phyloP scores from a whole-genome alignment of 2,113 vertebrate genomes.

The Ammospiza nelsoni region DNA sequence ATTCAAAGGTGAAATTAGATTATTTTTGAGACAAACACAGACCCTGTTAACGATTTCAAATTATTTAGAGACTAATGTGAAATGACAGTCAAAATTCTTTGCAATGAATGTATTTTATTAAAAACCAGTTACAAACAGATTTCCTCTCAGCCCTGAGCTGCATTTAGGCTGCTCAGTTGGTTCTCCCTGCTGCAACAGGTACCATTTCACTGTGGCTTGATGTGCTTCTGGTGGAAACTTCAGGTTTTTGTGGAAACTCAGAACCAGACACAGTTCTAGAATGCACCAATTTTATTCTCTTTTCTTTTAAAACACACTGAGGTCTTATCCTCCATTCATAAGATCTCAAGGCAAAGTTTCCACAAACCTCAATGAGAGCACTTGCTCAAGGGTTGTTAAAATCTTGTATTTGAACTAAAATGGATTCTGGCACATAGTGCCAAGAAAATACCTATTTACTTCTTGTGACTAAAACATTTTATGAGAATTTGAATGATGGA shows the following conservation, averaged over 20 bases:
- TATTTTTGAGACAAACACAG: neutral
- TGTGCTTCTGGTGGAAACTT: neutral
- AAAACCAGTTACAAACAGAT: neutral
- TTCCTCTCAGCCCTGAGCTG: neutral
- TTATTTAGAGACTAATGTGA: neutral
- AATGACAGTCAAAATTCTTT: neutral
- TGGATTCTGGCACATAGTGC: neutral
- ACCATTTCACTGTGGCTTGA: neutral
- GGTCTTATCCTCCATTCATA: neutral
- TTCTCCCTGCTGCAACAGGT: neutral
- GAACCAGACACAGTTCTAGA: neutral
- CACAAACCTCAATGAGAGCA: neutral
- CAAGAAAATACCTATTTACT: neutral
- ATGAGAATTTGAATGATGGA: neutral
- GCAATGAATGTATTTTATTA: neutral
- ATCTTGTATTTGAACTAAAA: neutral
- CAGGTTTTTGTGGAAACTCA: neutral
- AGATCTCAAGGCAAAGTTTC: neutral
- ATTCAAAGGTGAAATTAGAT: conserved; percentile 2
- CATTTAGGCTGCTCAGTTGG: neutral
- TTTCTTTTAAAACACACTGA: neutral
- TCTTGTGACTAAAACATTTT: neutral
- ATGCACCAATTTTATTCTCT: neutral
- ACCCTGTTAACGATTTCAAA: neutral
- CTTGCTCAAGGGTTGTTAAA: neutral